Base-by-base conservation (phyloP, 2,797 vertebrate genomes). In the Psittacula echo region DNA sequence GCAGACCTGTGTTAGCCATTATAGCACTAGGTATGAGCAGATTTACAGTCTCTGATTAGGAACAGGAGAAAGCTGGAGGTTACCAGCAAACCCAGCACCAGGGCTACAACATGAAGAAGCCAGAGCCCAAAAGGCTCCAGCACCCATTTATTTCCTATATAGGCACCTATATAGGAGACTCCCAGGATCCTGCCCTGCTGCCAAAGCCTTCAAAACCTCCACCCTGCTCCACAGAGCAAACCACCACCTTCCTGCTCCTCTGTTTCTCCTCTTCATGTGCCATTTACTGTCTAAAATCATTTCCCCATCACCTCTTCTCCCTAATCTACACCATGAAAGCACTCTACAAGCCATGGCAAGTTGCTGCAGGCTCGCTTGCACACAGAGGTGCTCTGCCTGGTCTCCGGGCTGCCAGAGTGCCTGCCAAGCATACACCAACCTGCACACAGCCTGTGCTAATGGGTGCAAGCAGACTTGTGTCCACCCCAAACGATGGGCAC, bases 11-110 rank as follows among this genome's bases (percentile, higher is more conserved):
- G 18, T 81, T 93, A 93, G 87, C 95, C 95, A 94, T 95, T 93
- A 92, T 51, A 75, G 76, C 29, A 2, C 39, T 22, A 80, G 90
- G 91, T 85, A 96, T 1, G 6, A 41, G 78, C 39, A 89, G 95
- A 96, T 96, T 95, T 95, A 96, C 14, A 39, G 41, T 34, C 80
- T 74, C 83, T 95, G 93, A 95, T 93, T 74, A 90, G 53, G 60
- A 95, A 87, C 88, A 93, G 96, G 30, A 85, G 90, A 90, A 80
- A 85, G 67, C 37, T 20, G 22, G 53, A 73, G 51, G 54, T 58
- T 82, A 74, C 76, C 13, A 2, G 44, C 54, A 60, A 71, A 39
- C 48, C 44, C 47, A 32, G 53, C 58, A 27, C 32, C 30, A 37
- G 70, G 30, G 44, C 56, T 30, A 16, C 32, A 39, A 4, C 20